Evolutionary conservation across 2,113 vertebrate species (phyloP), one percentile per base, ranked within the genome.

Genomic region (Thymallus thymallus): DNA sequence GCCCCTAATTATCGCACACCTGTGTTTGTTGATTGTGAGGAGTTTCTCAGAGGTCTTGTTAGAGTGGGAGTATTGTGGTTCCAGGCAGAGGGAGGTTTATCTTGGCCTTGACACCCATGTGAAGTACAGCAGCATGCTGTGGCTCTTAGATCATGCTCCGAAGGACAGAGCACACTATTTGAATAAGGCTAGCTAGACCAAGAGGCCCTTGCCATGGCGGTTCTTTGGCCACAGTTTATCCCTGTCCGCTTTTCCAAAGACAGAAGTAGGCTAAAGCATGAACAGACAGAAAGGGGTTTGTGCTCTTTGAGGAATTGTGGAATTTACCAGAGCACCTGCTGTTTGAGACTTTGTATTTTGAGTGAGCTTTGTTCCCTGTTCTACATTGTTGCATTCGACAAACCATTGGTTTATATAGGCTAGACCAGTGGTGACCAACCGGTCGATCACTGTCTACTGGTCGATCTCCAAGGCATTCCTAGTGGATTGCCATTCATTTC

Each of bases 1-100:
- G 88, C 75, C 80, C 88, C 75, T 93, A 93, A 93, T 92, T 91
- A 91, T 90, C 85, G 61, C 83, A 82, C 92, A 90, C 92, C 91
- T 93, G 91, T 90, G 88, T 91, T 90, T 88, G 90, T 90, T 88
- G 90, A 92, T 89, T 85, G 86, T 92, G 85, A 81, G 81, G 84
- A 87, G 88, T 84, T 92, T 93, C 90, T 89, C 91, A 91, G 89
- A 83, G 79, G 87, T 79, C 84, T 71, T 7, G 72, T 74, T 77
- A 63, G 78, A 85, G 87, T 87, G 87, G 90, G 90, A 91, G 90
- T 86, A 84, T 87, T 87, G 86, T 82, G 85, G 81, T 83, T 86
- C 87, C 82, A 82, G 84, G 84, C 81, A 73, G 9, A 41, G 79
- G 69, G 84, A 87, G 89, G 88, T 90, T 93, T 91, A 89, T 91